Evolutionary conservation across 2,888 invertebrate genomes (phyloP).

Genomic region (Julus scanicus): DNA sequence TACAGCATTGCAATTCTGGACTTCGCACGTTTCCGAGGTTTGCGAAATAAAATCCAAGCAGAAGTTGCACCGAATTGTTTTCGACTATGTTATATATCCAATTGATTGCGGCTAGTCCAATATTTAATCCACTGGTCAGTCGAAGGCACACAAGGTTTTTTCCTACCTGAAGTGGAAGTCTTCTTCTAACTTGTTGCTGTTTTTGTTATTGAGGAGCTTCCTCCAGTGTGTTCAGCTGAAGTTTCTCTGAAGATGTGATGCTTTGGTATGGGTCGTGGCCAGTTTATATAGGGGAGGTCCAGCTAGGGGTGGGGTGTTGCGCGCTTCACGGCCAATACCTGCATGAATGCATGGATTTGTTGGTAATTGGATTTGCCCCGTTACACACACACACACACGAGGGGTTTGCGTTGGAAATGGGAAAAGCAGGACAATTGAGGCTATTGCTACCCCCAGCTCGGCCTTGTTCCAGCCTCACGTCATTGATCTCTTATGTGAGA

Average conservation of each 20-base stretch:
- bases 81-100: neutral
- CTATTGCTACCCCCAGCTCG: constrained; percentile 55
- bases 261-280: constrained; percentile 37
- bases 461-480: constrained; percentile 54
- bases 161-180: constrained; percentile 38
- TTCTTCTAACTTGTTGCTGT: constrained; percentile 37
- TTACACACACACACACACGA: constrained; percentile 51
- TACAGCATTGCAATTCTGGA: neutral
- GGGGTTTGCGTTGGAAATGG: constrained; percentile 32
- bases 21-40: neutral
- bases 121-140: constrained; percentile 21
- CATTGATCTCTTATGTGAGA: constrained; percentile 55
- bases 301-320: constrained; percentile 46
- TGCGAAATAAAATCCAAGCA: neutral
- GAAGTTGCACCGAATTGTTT: neutral
- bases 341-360: constrained; percentile 32
- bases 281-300: constrained; percentile 53
- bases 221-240: constrained; percentile 32
- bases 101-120: constrained; percentile 11
- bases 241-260: constrained; percentile 41
- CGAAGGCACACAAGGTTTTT: constrained; percentile 13
- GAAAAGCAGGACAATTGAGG: constrained; percentile 57
- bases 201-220: constrained; percentile 10
- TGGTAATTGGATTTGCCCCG: constrained; percentile 39
- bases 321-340: constrained; percentile 53